Conservation (phyloP, 2,888 invertebrate genomes). For the Junonia oenone region DNA sequence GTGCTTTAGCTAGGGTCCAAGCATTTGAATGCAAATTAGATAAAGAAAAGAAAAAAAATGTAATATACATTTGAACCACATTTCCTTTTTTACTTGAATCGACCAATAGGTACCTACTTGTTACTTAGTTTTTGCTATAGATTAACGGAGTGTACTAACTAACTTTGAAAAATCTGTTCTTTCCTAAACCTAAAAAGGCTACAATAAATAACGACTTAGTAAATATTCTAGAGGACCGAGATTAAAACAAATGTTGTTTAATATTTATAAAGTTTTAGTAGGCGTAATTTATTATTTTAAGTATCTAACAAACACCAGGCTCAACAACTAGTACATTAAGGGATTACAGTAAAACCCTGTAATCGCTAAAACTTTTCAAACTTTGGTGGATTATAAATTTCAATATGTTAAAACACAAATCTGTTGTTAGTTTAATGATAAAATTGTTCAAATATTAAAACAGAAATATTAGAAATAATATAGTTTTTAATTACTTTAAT, state of each 20-base stretch:
- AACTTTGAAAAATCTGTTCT: no score
- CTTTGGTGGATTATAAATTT: background rate
- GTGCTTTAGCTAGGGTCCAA: background rate
- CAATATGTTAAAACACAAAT: background rate
- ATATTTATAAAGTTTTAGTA: background rate
- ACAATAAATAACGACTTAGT: background rate
- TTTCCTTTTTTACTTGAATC: no score
- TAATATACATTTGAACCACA: no score
- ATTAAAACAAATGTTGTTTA: background rate
- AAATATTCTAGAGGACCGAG: background rate
- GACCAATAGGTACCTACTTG: no score
- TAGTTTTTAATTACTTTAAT: no score
- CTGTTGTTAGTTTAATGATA: background rate
- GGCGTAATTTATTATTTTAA: background rate
- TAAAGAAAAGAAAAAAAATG: no score
- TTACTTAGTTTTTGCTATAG: no score
- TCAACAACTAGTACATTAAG: constrained; percentile 20
- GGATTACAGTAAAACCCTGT: constrained; percentile 19
- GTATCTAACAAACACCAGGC: background rate
- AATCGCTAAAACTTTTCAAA: constrained; percentile 16
- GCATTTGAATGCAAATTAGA: no score
- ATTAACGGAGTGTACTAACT: no score
- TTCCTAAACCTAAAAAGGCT: no score
- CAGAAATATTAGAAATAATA: no score
- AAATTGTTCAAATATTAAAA: no score